Evolutionary conservation across 1,140 invertebrate genomes (phyloP).

Genomic region (Leptonema lineaticorne): DNA sequence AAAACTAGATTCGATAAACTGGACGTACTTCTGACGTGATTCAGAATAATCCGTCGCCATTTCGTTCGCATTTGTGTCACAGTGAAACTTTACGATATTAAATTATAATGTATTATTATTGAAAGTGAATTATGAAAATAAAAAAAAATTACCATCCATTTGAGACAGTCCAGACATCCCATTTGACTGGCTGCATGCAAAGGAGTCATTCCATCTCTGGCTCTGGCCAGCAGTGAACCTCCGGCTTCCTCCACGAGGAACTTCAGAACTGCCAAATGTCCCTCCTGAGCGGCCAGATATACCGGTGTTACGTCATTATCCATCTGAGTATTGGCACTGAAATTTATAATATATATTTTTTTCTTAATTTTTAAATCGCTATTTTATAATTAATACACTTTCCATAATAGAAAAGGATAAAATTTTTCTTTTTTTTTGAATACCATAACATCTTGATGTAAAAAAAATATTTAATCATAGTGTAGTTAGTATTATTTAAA

Average conservation of each 20-base stretch:
- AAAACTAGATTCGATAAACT: not conserved
- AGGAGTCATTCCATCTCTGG: slow-evolving; percentile 86
- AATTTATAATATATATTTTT: slow-evolving; percentile 42
- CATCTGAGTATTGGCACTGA: slow-evolving; percentile 84
- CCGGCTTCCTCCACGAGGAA: slow-evolving; percentile 79
- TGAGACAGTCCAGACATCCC: slow-evolving; percentile 80
- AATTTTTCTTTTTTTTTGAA: too few relatives aligned
- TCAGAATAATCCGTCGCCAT: too few relatives aligned
- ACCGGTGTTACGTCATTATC: slow-evolving; percentile 88
- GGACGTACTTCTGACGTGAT: not conserved
- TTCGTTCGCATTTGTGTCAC: not conserved
- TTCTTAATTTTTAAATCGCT: too few relatives aligned
- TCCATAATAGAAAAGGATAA: too few relatives aligned
- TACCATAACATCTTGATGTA: too few relatives aligned
- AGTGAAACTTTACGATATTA: not conserved
- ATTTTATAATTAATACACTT: too few relatives aligned
- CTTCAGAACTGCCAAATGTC: slow-evolving; percentile 80
- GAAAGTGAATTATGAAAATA: not conserved
- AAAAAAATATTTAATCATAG: too few relatives aligned
- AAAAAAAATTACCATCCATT: slow-evolving; percentile 78
- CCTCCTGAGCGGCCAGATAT: slow-evolving; percentile 84
- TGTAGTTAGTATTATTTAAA: too few relatives aligned
- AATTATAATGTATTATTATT: not conserved
- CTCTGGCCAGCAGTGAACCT: slow-evolving; percentile 70
- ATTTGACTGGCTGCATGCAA: slow-evolving; percentile 86